A percentile compares a stretch with the other conserved stretches of the same genome.
Evolutionary conservation across 2,797 vertebrate genomes (phyloP).

Genomic region (Tokudaia tokunoshimensis): DNA sequence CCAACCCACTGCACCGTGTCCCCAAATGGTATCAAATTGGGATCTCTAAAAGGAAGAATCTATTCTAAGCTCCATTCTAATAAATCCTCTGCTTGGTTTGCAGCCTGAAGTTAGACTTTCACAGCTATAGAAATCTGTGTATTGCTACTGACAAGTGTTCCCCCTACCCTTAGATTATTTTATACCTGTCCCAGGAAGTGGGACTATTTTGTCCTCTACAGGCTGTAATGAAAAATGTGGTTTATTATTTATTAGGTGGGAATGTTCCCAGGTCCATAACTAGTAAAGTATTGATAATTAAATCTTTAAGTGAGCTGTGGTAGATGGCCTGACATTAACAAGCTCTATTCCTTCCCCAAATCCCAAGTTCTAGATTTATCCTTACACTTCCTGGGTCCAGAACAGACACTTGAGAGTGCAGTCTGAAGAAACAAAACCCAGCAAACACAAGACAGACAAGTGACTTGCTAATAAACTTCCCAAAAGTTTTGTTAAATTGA

Average conservation of each 20-base stretch:
- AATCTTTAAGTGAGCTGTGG: slow-evolving; percentile 23
- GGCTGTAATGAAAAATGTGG: slow-evolving; percentile 21
- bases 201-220: slow-evolving; percentile 61
- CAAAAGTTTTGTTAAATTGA: slow-evolving; percentile 46
- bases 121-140: slow-evolving; percentile 44
- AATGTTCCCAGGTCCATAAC: slow-evolving; percentile 53
- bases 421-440: slow-evolving; percentile 62
- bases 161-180: background rate
- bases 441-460: slow-evolving; percentile 57
- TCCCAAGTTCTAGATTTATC: slow-evolving; percentile 26
- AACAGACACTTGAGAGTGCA: slow-evolving; percentile 62
- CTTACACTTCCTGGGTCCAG: slow-evolving; percentile 65
- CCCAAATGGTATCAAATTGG: background rate
- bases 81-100: background rate
- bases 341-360: slow-evolving; percentile 45
- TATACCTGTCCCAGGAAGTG: slow-evolving; percentile 54
- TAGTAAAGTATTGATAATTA: slow-evolving; percentile 23
- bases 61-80: slow-evolving; percentile 5
- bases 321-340: slow-evolving; percentile 65
- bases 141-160: slow-evolving; percentile 42
- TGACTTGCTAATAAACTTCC: slow-evolving; percentile 22
- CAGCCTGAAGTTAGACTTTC: slow-evolving; percentile 26
- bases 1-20: background rate
- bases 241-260: slow-evolving; percentile 52
- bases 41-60: background rate